Conservation (phyloP, 2,888 invertebrate genomes). For the Pilophorus perplexus region DNA sequence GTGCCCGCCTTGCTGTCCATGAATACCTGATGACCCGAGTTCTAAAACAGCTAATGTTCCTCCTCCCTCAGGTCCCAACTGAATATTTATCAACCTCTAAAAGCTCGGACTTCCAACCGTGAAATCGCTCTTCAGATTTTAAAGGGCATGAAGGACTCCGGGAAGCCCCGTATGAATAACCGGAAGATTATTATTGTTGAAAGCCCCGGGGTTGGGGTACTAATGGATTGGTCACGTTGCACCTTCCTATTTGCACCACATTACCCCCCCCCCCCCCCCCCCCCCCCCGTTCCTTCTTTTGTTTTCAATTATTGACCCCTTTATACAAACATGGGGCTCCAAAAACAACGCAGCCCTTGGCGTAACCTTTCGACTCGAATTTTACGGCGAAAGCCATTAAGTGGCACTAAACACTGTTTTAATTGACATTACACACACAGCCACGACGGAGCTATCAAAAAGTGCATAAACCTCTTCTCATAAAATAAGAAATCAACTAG, state of each 20-base stretch:
- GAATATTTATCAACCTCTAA: constrained; percentile 40
- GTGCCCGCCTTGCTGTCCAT: background rate
- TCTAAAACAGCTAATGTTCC: constrained; percentile 35
- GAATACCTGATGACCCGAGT: constrained; percentile 31
- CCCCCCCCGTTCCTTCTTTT: background rate
- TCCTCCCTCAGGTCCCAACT: background rate
- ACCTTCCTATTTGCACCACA: too few relatives aligned
- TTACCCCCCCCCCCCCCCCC: constrained; percentile 1
- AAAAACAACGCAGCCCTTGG: too few relatives aligned
- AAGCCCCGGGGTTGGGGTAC: background rate
- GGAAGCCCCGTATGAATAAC: constrained; percentile 14
- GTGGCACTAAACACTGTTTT: too few relatives aligned
- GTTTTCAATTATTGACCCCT: too few relatives aligned
- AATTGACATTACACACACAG: too few relatives aligned
- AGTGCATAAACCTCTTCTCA: too few relatives aligned
- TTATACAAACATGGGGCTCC: too few relatives aligned
- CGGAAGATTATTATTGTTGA: too few relatives aligned
- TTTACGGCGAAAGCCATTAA: too few relatives aligned
- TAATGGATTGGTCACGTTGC: background rate
- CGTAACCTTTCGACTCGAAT: too few relatives aligned
- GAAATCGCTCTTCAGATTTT: constrained; percentile 26
- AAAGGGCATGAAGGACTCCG: constrained; percentile 9
- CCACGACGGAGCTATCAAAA: too few relatives aligned
- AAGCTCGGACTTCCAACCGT: constrained; percentile 35
- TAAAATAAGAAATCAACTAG: too few relatives aligned